A percentile compares a stretch with the other conserved stretches of the same genome.
Evolutionary conservation across 1,140 invertebrate genomes (phyloP).

Genomic region (Listronotus oregonensis): DNA sequence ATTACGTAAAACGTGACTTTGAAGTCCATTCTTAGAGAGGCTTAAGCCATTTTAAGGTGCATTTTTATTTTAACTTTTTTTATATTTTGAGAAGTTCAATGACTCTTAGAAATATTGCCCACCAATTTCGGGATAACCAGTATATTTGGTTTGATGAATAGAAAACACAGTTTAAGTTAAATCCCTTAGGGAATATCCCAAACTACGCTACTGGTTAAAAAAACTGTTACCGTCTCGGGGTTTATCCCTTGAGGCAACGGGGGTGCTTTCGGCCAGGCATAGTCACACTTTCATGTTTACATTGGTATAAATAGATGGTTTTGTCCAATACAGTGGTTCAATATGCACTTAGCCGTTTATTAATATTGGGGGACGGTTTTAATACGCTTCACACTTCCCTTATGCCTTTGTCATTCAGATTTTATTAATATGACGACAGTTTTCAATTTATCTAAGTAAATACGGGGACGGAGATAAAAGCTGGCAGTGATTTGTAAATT

Average conservation of each 20-base stretch:
- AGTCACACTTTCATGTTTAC: conserved; percentile 35
- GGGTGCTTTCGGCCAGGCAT: conserved; percentile 18
- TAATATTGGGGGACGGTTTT: conserved; percentile 37
- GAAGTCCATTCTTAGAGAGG: no score
- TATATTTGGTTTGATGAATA: no score
- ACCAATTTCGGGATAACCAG: no score
- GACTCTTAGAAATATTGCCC: no score
- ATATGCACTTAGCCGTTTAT: conserved; percentile 36
- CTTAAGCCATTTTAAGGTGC: no score
- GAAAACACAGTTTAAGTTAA: no score
- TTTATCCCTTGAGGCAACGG: conserved; percentile 9
- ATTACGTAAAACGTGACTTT: no score
- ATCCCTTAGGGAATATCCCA: no score
- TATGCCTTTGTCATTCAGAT: conserved; percentile 34
- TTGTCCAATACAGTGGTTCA: conserved; percentile 31
- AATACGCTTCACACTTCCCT: conserved; percentile 34
- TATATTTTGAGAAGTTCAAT: no score
- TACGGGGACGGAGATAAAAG: conserved; percentile 30
- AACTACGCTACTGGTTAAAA: background rate
- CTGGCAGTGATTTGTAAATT: conserved; percentile 32
- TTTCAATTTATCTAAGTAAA: conserved; percentile 39
- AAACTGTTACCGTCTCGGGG: background rate
- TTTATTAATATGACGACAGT: conserved; percentile 38
- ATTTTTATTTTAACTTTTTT: no score
- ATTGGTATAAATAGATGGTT: conserved; percentile 37